A percentile compares a stretch with the other conserved stretches of the same genome.
phyloP scores from a whole-genome alignment of 2,797 vertebrate genomes.

The Melanotaenia boesemani region DNA sequence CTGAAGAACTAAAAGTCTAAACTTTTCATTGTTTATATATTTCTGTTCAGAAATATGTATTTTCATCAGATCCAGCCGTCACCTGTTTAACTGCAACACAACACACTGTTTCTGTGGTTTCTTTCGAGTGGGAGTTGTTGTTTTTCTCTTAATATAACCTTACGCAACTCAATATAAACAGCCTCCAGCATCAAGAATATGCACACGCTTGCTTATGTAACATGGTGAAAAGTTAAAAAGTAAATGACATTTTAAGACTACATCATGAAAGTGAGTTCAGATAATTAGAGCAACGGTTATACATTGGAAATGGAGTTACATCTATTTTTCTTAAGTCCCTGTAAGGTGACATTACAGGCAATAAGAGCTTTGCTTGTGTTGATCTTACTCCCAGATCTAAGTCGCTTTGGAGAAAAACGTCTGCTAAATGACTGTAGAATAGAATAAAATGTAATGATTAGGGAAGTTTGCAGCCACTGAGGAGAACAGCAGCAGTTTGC shows the following conservation, averaged over 20 bases:
- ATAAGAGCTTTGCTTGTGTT: constrained; percentile 1
- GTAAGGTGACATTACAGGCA: constrained; percentile 6
- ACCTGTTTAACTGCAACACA: neutral
- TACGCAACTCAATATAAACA: neutral
- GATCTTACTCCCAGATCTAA: too few species aligned
- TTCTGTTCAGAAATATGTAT: too few species aligned
- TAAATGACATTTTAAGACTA: neutral
- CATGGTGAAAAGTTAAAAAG: neutral
- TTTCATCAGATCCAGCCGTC: too few species aligned
- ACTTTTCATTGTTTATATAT: too few species aligned
- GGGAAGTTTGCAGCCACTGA: constrained; percentile 2
- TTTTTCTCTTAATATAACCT: constrained; percentile 7
- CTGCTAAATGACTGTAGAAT: too few species aligned
- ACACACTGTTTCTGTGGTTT: neutral
- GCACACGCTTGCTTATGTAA: neutral
- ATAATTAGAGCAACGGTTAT: constrained; percentile 20
- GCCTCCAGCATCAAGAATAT: constrained; percentile 4
- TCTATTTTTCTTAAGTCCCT: constrained; percentile 16
- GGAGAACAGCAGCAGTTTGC: constrained; percentile 22
- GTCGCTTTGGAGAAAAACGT: too few species aligned
- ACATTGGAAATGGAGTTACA: constrained; percentile 27
- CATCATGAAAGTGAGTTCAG: constrained; percentile 1
- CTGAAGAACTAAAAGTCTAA: too few species aligned
- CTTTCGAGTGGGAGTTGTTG: neutral
- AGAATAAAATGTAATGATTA: constrained; percentile 34